Base-by-base conservation (phyloP, 2,888 invertebrate species). In the Cataglyphis livida region DNA sequence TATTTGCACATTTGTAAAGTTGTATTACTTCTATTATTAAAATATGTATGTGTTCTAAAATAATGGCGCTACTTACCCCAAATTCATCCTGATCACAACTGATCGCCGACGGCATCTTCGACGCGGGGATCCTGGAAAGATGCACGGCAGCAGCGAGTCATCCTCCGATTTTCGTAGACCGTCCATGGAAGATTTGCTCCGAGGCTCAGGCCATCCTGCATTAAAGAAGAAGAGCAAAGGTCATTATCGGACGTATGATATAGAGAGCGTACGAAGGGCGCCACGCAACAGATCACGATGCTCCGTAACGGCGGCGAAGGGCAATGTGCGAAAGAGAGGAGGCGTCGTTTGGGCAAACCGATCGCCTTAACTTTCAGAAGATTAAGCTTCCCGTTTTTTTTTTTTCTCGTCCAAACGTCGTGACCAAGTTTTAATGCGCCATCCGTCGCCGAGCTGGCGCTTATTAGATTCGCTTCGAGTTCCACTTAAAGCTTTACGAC, bases 201-300 rank as follows among this genome's bases (percentile, higher is more conserved):
- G 90, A 88, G 89, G 89, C 88, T 90, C 88, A 88, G 85, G 90
- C 88, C 90, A 89, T 88, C 79, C 88, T 90, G 78, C 25, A 38
- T 61, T 73, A 32, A 65, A 81, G 62, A 68, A 71, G 18, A 84
- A 68, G 71, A 68, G 62, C 48, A 35, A 82, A 79, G 59, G 78
- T 88, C 85, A 87, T 88, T 83, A 85, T 66, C 79, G 48, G 44
- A 41, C 51, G 78, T 78, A 82, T 84, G 85, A 85, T 85, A 83
- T 74, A 85, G 83, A 68, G 65, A 74, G 83, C 86, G 84, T 64
- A 82, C 66, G 57, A 65, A 76, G 68, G 65, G 82, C 68, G 75
- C 66, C 41, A 21, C 65, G 79, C 81, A 70, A 87, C 88, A 85
- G 87, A 88, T 88, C 85, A 87, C 81, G 68, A 51, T 71, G 82